Percentiles rank a stretch among this genome's conserved stretches.
Conservation (phyloP, 1,140 invertebrate species). For the Nixonia krombeini region DNA sequence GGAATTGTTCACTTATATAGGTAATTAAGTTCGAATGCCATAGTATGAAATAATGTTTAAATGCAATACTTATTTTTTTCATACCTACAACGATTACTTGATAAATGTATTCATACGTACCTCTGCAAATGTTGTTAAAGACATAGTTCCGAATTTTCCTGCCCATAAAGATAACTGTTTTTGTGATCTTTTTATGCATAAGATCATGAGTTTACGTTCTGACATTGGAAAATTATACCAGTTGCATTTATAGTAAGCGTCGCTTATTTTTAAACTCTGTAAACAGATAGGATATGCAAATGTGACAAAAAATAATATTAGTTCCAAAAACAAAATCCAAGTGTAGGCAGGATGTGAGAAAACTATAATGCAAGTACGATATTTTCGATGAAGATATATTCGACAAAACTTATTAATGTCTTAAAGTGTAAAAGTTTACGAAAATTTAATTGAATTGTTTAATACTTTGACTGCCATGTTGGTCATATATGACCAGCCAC, state of each 20-base stretch:
- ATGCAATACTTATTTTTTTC: not conserved
- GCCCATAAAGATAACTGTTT: constrained; percentile 35
- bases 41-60: not conserved
- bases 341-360: too few relatives aligned
- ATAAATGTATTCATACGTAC: constrained; percentile 30
- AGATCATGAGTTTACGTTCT: constrained; percentile 30
- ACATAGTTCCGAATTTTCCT: constrained; percentile 48
- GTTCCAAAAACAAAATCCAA: too few relatives aligned
- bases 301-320: too few relatives aligned
- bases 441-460: too few relatives aligned
- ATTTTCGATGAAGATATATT: too few relatives aligned
- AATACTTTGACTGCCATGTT: too few relatives aligned
- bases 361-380: too few relatives aligned
- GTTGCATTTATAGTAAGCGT: constrained; percentile 42
- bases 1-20: not conserved
- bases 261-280: constrained; percentile 24
- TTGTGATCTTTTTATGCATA: constrained; percentile 42
- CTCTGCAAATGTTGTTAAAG: constrained; percentile 38
- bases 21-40: not conserved
- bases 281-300: too few relatives aligned
- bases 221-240: constrained; percentile 38
- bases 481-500: too few relatives aligned
- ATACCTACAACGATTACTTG: too few relatives aligned
- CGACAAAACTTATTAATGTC: too few relatives aligned
- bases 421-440: too few relatives aligned